Percentiles rank a stretch among this genome's conserved stretches.
phyloP scores from a whole-genome alignment of 2,888 invertebrate genomes.

The Eupithecia pulchellata region DNA sequence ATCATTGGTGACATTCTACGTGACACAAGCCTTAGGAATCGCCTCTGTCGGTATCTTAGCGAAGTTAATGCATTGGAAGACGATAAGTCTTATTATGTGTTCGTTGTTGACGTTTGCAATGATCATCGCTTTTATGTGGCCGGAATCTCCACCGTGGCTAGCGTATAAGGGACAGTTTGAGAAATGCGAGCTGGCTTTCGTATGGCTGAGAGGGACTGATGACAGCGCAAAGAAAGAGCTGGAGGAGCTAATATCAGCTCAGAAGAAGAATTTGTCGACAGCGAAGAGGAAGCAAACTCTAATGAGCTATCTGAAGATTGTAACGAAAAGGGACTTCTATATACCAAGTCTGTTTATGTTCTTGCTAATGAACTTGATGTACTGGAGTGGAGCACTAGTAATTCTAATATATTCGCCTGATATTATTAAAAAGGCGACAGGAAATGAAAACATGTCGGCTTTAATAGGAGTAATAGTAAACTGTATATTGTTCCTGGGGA shows the following conservation, averaged over 20 bases:
- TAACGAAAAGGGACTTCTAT: slow-evolving; percentile 43
- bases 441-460: slow-evolving; percentile 34
- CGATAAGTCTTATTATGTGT: slow-evolving; percentile 36
- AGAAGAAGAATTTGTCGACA: slow-evolving; percentile 21
- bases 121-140: slow-evolving; percentile 37
- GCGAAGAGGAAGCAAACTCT: slow-evolving; percentile 7
- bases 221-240: slow-evolving; percentile 38
- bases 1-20: slow-evolving; percentile 28
- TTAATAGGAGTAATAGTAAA: slow-evolving; percentile 29
- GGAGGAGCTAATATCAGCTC: slow-evolving; percentile 33
- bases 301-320: too few species aligned
- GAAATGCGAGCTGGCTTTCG: slow-evolving; percentile 40
- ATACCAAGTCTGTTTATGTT: slow-evolving; percentile 41
- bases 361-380: slow-evolving; percentile 37
- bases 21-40: slow-evolving; percentile 28
- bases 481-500: slow-evolving; percentile 27
- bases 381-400: slow-evolving; percentile 42
- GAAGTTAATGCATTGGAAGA: slow-evolving; percentile 42
- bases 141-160: slow-evolving; percentile 46
- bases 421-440: slow-evolving; percentile 37
- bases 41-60: slow-evolving; percentile 31
- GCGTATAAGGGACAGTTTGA: slow-evolving; percentile 43
- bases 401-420: slow-evolving; percentile 41
- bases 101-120: slow-evolving; percentile 33
- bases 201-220: slow-evolving; percentile 41